Percentiles rank a stretch among this genome's conserved stretches.
Conservation (phyloP, 2,888 invertebrate species). For the Eupithecia subfuscata region DNA sequence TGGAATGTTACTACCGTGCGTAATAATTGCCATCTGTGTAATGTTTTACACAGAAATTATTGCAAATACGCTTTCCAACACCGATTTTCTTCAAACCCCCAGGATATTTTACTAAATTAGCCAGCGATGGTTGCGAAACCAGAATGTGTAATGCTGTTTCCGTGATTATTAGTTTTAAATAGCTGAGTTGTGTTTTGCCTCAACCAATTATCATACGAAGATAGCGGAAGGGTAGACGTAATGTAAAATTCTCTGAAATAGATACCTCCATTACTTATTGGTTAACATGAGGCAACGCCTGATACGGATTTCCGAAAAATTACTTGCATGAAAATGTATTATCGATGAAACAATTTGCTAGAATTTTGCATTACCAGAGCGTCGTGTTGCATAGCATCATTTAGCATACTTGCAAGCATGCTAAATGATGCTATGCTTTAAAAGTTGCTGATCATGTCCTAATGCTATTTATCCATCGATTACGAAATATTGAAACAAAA, state of each 20-base stretch:
- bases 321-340: background rate
- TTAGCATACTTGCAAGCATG: no score
- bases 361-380: slow-evolving; percentile 1
- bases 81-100: slow-evolving; percentile 29
- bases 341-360: background rate
- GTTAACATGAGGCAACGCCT: background rate
- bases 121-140: slow-evolving; percentile 31
- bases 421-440: no score
- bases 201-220: slow-evolving; percentile 21
- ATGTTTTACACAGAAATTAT: slow-evolving; percentile 34
- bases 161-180: slow-evolving; percentile 33
- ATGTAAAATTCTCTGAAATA: slow-evolving; percentile 16
- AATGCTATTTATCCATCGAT: background rate
- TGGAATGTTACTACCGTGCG: slow-evolving; percentile 45
- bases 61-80: slow-evolving; percentile 17
- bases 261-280: background rate
- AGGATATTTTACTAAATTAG: slow-evolving; percentile 28
- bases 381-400: background rate
- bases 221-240: slow-evolving; percentile 23
- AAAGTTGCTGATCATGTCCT: background rate
- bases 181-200: background rate
- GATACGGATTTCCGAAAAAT: background rate
- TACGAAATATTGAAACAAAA: background rate
- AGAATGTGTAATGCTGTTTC: slow-evolving; percentile 34
- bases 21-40: slow-evolving; percentile 30